phyloP scores from a whole-genome alignment of 2,797 vertebrate species.

The Diplodus sargus region DNA sequence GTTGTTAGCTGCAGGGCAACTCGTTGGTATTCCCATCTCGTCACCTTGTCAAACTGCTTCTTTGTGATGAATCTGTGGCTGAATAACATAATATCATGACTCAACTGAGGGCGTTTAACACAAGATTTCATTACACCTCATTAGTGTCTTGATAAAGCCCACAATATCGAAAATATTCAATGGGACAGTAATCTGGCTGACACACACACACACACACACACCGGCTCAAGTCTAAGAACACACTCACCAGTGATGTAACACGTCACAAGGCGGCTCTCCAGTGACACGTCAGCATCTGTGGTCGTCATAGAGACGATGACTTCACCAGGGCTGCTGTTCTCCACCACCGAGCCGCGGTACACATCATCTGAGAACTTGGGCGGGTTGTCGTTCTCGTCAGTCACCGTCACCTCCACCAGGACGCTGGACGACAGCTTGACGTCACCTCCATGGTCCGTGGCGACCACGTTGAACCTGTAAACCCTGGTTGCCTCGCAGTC shows the following conservation, averaged over 20 bases:
- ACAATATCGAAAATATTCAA: slow-evolving; percentile 8
- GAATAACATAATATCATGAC: slow-evolving; percentile 34
- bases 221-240: background rate
- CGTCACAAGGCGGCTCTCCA: slow-evolving; percentile 91
- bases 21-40: slow-evolving; percentile 44
- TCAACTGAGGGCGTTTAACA: slow-evolving; percentile 47
- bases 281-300: slow-evolving; percentile 89
- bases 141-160: slow-evolving; percentile 44
- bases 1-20: slow-evolving; percentile 61
- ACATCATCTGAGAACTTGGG: slow-evolving; percentile 90
- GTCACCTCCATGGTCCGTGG: slow-evolving; percentile 91
- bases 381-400: slow-evolving; percentile 97
- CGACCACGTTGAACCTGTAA: slow-evolving; percentile 91
- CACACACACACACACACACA: background rate
- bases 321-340: slow-evolving; percentile 89
- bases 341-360: slow-evolving; percentile 90
- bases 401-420: slow-evolving; percentile 92
- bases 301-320: slow-evolving; percentile 90
- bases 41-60: slow-evolving; percentile 20
- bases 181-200: slow-evolving; percentile 5
- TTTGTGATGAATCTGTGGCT: slow-evolving; percentile 55
- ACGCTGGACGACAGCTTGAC: slow-evolving; percentile 92
- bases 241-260: slow-evolving; percentile 97
- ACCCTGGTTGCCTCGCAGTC: slow-evolving; percentile 90
- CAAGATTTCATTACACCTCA: slow-evolving; percentile 40